Evolutionary conservation across 2,113 vertebrate species (phyloP).

Genomic region (Centropus bengalensis): DNA sequence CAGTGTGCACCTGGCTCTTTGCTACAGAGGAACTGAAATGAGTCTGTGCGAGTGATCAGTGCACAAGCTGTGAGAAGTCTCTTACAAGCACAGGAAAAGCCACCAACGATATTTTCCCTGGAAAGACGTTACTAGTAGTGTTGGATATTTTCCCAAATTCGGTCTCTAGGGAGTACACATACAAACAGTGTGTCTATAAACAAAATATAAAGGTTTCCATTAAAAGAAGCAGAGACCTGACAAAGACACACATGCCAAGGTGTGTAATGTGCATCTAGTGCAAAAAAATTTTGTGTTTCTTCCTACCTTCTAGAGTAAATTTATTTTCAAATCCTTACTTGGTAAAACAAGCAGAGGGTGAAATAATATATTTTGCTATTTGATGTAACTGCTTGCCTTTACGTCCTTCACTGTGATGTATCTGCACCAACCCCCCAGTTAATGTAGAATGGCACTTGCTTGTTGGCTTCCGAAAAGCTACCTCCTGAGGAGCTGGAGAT

Average conservation of each 20-base stretch:
- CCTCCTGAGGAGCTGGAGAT: background rate
- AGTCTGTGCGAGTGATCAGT: background rate
- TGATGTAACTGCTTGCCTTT: background rate
- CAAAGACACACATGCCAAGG: rapidly evolving
- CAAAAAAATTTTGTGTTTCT: background rate
- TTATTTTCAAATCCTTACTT: background rate
- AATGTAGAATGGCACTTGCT: background rate
- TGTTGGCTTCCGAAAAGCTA: background rate
- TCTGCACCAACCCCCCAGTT: background rate
- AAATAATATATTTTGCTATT: background rate
- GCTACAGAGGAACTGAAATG: background rate
- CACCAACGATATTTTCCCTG: background rate
- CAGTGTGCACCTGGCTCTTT: background rate
- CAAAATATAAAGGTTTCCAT: background rate
- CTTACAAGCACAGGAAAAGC: background rate
- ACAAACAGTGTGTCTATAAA: background rate
- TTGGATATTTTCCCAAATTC: background rate
- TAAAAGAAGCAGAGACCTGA: background rate
- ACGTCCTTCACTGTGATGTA: background rate
- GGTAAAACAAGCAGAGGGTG: background rate
- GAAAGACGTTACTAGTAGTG: background rate
- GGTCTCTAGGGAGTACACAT: background rate
- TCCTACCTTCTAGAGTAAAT: background rate
- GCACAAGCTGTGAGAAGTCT: background rate
- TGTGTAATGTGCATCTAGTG: background rate